Evolutionary conservation across 2,113 vertebrate species (phyloP).

Genomic region (Cariama cristata): DNA sequence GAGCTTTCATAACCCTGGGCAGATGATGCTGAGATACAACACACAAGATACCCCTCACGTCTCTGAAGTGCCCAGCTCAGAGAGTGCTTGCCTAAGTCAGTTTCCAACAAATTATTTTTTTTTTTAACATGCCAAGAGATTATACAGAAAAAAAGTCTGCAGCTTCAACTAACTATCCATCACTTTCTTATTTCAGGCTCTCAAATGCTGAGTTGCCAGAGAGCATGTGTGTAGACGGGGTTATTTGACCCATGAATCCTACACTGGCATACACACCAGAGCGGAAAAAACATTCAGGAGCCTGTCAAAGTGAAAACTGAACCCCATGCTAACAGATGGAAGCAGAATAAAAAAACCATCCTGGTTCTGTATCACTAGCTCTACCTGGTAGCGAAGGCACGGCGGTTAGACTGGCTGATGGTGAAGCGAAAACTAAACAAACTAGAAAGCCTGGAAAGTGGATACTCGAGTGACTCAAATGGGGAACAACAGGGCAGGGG

Average conservation of each 20-base stretch:
- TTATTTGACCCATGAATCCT: not conserved
- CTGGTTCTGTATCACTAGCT: not conserved
- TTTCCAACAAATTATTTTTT: not conserved
- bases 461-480: not conserved
- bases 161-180: not conserved
- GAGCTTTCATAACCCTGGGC: not conserved
- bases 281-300: not conserved
- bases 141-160: not conserved
- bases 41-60: rapidly evolving
- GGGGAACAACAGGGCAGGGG: not conserved
- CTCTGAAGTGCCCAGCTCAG: not conserved
- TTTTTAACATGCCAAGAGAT: not conserved
- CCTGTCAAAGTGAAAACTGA: not conserved
- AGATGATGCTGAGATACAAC: not conserved
- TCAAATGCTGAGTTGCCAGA: not conserved
- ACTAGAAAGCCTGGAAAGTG: not conserved
- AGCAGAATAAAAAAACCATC: not conserved
- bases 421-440: not conserved
- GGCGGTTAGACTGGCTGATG: not conserved
- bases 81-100: not conserved
- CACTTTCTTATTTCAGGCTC: not conserved
- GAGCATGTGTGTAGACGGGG: rapidly evolving
- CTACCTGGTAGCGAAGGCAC: not conserved
- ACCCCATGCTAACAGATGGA: not conserved
- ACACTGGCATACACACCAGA: not conserved